Base-by-base conservation (phyloP, 2,888 invertebrate species). In the Ophion ellenae region DNA sequence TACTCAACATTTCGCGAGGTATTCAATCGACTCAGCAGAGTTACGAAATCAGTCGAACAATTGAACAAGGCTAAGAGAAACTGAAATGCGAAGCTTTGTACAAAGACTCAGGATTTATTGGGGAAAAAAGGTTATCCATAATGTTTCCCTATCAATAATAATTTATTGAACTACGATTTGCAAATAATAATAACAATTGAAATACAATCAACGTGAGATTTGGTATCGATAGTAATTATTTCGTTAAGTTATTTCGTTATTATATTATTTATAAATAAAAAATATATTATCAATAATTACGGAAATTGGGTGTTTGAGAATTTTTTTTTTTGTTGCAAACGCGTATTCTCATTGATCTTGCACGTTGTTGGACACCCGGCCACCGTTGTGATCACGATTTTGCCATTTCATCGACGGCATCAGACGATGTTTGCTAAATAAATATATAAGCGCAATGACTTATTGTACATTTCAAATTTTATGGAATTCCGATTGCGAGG, bases 371-470 rank as follows among this genome's bases (percentile, higher is more conserved):
- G 11, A 20, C 1, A n/a, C 7, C 32, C 32, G 57, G n/a, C 36
- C 59, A n/a, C n/a, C 57, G 10, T 4, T n/a, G 10, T 3, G 24
- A n/a, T 17, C 57, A 17, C 28, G 32, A 57, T 11, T n/a, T 7
- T 32, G 57, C 71, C 53, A 57, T 9, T 70, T 53, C 28, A 28
- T 53, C 10, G 70, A 28, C 9, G 28, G 14, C 10, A 36, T 59
- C 36, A n/a, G 10, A 17, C 32, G 57, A 57, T 71, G 71, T 57
- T 71, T 57, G 71, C 71, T 71, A n/a, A 32, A 71, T 17, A 10
- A n/a, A 71, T 10, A n/a, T 53, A 4, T 5, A 57, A 57, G 32
- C 17, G 20, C 11, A 10, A 20, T 24, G n/a, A 32, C 36, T 36
- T 32, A 36, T 28, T 53, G n/a, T 36, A 11, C 24, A 14, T 47